Evolutionary conservation across 2,888 invertebrate genomes (phyloP).

Genomic region (Sphaerophoria rueppellii): DNA sequence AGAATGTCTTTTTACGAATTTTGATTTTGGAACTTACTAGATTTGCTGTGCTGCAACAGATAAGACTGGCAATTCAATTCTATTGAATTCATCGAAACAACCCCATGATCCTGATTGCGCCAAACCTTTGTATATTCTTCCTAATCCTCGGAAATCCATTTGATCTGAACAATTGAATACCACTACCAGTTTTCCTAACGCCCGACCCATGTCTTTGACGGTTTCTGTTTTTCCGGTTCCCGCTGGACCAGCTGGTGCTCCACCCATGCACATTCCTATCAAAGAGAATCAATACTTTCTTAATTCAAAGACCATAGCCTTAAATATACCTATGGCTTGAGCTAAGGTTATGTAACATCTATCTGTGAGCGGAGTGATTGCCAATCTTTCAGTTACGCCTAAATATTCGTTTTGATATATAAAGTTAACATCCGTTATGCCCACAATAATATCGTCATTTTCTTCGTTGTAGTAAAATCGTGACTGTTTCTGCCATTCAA

Average conservation of each 20-base stretch:
- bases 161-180: slow-evolving; percentile 97
- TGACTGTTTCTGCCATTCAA: slow-evolving; percentile 95
- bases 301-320: too few species aligned
- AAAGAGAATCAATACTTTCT: neutral
- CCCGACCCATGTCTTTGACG: slow-evolving; percentile 95
- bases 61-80: slow-evolving; percentile 93
- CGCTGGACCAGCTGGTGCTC: slow-evolving; percentile 96
- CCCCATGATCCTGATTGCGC: slow-evolving; percentile 96
- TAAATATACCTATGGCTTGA: slow-evolving; percentile 88
- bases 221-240: slow-evolving; percentile 97
- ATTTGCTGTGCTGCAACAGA: slow-evolving; percentile 97
- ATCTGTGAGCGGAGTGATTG: slow-evolving; percentile 95
- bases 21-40: slow-evolving; percentile 81
- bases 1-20: neutral
- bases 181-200: slow-evolving; percentile 94
- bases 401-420: slow-evolving; percentile 94
- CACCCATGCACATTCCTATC: slow-evolving; percentile 86
- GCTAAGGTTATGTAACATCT: slow-evolving; percentile 95
- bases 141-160: slow-evolving; percentile 94
- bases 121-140: slow-evolving; percentile 89
- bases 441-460: slow-evolving; percentile 88
- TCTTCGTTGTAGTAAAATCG: slow-evolving; percentile 93
- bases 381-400: slow-evolving; percentile 93
- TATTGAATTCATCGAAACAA: slow-evolving; percentile 96
- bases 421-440: slow-evolving; percentile 93